phyloP scores from a whole-genome alignment of 2,797 vertebrate species.

The Pseudomugil tenellus region DNA sequence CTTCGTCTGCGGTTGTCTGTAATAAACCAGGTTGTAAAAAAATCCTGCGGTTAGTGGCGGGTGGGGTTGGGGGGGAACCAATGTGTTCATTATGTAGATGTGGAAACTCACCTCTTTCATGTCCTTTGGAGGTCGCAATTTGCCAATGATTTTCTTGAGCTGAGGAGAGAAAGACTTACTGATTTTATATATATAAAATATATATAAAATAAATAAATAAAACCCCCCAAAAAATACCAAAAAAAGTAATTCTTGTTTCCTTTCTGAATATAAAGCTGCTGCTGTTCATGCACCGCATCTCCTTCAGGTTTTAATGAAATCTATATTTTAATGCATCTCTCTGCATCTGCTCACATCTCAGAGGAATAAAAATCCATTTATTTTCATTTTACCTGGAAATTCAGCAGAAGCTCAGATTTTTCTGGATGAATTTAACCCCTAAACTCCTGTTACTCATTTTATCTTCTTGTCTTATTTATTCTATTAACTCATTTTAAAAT shows the following conservation, averaged over 20 bases:
- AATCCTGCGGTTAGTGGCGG: not conserved
- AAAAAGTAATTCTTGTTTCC: not conserved
- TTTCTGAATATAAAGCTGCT: not conserved
- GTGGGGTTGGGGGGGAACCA: too few relatives aligned
- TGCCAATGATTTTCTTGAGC: constrained; percentile 94
- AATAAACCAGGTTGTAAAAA: constrained; percentile 12
- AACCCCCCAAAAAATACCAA: too few relatives aligned
- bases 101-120: constrained; percentile 64
- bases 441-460: too few relatives aligned
- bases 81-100: not conserved
- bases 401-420: not conserved
- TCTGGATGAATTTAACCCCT: not conserved
- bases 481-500: too few relatives aligned
- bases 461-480: too few relatives aligned
- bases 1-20: constrained; percentile 79
- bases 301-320: not conserved
- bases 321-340: too few relatives aligned
- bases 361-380: not conserved
- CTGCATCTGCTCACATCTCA: not conserved
- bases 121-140: constrained; percentile 69
- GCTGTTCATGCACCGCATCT: too few relatives aligned
- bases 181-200: too few relatives aligned
- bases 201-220: too few relatives aligned
- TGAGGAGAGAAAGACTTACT: constrained; percentile 68
- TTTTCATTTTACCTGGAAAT: not conserved